Percentiles rank a stretch among this genome's conserved stretches.
phyloP scores from a whole-genome alignment of 2,888 invertebrate genomes.

The Ptychoptera albimana region DNA sequence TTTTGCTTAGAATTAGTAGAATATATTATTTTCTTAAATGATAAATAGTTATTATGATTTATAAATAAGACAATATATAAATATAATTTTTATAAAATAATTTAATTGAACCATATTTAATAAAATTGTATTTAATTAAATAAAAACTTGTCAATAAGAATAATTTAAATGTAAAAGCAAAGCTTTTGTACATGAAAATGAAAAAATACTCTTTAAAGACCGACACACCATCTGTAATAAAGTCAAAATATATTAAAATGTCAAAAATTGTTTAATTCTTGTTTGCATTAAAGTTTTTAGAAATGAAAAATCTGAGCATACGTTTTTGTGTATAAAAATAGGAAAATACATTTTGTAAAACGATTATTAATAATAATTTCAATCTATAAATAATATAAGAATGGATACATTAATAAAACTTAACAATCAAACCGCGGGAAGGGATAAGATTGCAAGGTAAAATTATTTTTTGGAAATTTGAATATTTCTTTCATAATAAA shows the following conservation, averaged over 20 bases:
- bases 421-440: slow-evolving; percentile 25
- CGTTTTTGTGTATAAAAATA: too few species aligned
- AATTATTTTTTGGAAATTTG: background rate
- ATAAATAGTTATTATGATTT: too few species aligned
- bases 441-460: slow-evolving; percentile 29
- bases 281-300: too few species aligned
- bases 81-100: background rate
- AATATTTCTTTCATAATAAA: background rate
- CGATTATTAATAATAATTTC: too few species aligned
- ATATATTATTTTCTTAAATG: too few species aligned
- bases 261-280: too few species aligned
- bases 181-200: slow-evolving; percentile 3
- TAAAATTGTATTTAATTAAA: background rate
- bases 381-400: background rate
- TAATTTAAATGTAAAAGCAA: background rate
- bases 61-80: too few species aligned
- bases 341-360: too few species aligned
- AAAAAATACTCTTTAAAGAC: background rate
- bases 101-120: slow-evolving; percentile 1
- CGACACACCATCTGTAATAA: too few species aligned
- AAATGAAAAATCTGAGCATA: too few species aligned
- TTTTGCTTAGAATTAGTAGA: slow-evolving; percentile 1
- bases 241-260: too few species aligned
- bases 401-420: slow-evolving; percentile 27
- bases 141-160: too few species aligned